Evolutionary conservation across 2,797 vertebrate species (phyloP), one percentile per base, ranked within the genome.

Genomic region (Melanotaenia pygmaea): DNA sequence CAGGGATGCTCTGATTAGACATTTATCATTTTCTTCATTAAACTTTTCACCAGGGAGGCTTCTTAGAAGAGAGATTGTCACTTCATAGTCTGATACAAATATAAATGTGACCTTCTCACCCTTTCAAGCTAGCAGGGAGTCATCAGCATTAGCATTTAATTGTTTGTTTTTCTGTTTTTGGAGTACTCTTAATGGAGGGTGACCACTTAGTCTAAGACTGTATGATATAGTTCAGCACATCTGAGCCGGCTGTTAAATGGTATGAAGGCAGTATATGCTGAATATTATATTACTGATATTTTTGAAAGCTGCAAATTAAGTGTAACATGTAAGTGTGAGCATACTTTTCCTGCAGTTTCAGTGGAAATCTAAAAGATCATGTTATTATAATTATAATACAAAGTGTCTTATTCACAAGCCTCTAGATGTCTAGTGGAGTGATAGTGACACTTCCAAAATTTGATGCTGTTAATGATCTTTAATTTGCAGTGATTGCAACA

Each of bases 1-100:
- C 35, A 6, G 74, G 47, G 67, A 74, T 67, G 58, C 73, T 72
- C 77, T 82, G 50, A 72, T 74, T 63, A 35, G 30, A 72, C 32
- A 64, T 78, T 74, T 59, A 70, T 79, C 62, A 59, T 65, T 14
- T 12, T 56, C 57, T 78, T 80, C 77, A 61, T 71, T 54, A 62
- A 58, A 28, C 60, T 60, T 18, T 14, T 74, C 62, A 65, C 18
- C 24, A 40, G 50, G 67, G 37, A 61, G 14, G 56, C n/a, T 74
- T 64, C n/a, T 43, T 59, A 32, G 37, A 69, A 72, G 40, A 51
- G 40, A 26, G 26, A 1, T 14, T 63, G 43, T 66, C 7, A 47
- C 28, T 57, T 57, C 5, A 12, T 24, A 13, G 5, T 64, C 28
- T 76, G 53, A 50, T 47, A 47, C 45, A 30, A 37, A 72, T 66